phyloP scores from a whole-genome alignment of 2,113 vertebrate genomes.

The Paedocypris sp. region DNA sequence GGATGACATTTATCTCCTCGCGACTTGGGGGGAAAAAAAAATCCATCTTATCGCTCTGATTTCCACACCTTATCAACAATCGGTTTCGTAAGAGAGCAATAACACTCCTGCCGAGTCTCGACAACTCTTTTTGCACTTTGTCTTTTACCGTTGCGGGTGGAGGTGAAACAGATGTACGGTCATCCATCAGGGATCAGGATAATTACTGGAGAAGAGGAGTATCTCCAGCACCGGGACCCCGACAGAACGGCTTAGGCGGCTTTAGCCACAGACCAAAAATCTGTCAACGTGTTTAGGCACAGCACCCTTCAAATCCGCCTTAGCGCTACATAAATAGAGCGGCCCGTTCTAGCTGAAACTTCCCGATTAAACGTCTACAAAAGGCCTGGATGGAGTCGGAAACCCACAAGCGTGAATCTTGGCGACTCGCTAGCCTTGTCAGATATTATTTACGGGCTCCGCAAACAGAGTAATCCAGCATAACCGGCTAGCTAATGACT shows the following conservation, averaged over 20 bases:
- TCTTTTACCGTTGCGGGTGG: neutral
- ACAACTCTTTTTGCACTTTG: neutral
- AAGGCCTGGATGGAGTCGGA: neutral
- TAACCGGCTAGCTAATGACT: slow-evolving; percentile 18
- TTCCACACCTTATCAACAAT: neutral
- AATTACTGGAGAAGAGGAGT: neutral
- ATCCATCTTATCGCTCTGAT: neutral
- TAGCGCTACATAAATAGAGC: slow-evolving; percentile 15
- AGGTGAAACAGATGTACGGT: neutral
- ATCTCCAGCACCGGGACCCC: neutral
- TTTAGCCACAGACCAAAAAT: slow-evolving; percentile 8
- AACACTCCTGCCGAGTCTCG: neutral
- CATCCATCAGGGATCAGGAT: neutral
- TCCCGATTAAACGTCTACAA: neutral
- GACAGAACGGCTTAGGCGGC: neutral
- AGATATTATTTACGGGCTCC: neutral
- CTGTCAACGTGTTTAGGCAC: slow-evolving; percentile 16
- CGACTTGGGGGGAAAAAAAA: neutral
- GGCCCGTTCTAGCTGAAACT: neutral
- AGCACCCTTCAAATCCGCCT: slow-evolving; percentile 13
- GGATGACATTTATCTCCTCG: neutral
- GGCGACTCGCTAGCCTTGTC: neutral
- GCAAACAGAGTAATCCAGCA: neutral
- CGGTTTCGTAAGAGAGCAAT: neutral
- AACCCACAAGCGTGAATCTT: no score